Base-by-base conservation (phyloP, 2,888 invertebrate genomes). In the Cheilosia grossa region DNA sequence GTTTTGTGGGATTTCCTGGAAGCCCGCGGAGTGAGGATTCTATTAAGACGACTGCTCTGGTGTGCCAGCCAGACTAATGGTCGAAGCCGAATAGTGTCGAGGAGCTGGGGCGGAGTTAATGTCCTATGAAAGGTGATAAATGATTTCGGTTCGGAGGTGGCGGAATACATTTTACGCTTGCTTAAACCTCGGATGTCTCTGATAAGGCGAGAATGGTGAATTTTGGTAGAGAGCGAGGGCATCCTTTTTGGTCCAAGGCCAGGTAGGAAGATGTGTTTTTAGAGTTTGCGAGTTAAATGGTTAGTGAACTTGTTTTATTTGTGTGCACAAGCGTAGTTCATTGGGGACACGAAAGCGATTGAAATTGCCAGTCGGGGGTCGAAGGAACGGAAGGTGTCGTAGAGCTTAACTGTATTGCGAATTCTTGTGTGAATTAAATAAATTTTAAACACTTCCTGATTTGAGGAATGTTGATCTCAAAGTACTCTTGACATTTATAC, bases 41-140 rank as follows among this genome's bases (percentile, higher is more conserved):
- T 44, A 70, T 78, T 78, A 61, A 9, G 70, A 78, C 24, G 69
- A 70, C 21, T 67, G 33, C 49, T 49, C 13, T 37, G 40, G 40
- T 37, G 24, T 51, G 49, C 24, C 51, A 51, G 27, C 51, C 15
- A 51, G 51, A 24, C 24, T 51, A 51, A 51, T 51, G 51, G 49
- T 19, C 10, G 49, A 7, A 5, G 53, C 13, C 40, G 37, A 37
- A 24, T 19, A 17, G 27, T 47, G 27, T 15, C 21, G n/a, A 4
- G 47, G 47, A 24, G 21, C 21, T 37, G 42, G 75, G 51, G 24
- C 15, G 44, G 61, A 69, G 61, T 47, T 77, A 77, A 77, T 77
- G 77, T 42, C 61, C 77, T 61, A 44, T 69, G 67, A 33, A 54
- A 77, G 61, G 77, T 69, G 77, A 61, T 56, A 61, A 69, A 63